These are phyloP conservation scores for Sander lucioperca DNA, from an alignment of 2,113 vertebrate species.

Conservation along the genomic window DNA sequence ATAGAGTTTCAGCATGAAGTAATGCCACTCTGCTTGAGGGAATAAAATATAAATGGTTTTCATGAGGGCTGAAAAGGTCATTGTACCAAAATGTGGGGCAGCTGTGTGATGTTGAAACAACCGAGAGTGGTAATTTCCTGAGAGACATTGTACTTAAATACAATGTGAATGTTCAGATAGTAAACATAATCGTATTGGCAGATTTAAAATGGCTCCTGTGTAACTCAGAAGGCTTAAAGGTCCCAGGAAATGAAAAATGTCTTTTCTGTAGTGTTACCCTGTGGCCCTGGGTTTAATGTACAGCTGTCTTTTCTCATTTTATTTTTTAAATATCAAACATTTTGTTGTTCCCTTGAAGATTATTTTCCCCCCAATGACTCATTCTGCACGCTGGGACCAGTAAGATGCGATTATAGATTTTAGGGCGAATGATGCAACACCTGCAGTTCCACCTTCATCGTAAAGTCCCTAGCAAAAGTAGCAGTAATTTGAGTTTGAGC, in stretches of 20 bases:
- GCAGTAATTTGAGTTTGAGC: neutral
- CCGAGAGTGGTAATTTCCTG: constrained; percentile 67
- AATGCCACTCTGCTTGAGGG: constrained; percentile 66
- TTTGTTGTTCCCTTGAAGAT: neutral
- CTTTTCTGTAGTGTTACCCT: constrained; percentile 10
- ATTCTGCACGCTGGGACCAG: neutral
- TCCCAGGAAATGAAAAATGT: constrained; percentile 54
- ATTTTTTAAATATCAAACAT: neutral
- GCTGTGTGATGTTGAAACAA: constrained; percentile 60
- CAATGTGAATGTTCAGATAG: constrained; percentile 49
- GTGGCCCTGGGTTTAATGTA: constrained; percentile 19
- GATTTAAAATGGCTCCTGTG: constrained; percentile 57
- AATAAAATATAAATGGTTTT: constrained; percentile 73
- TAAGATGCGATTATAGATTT: neutral
- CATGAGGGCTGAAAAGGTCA: constrained; percentile 77
- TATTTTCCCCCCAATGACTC: neutral
- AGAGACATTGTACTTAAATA: constrained; percentile 50
- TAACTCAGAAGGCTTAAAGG: constrained; percentile 57
- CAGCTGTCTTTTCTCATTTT: constrained; percentile 3
- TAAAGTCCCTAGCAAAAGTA: neutral
- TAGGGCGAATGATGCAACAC: neutral
- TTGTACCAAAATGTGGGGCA: constrained; percentile 59
- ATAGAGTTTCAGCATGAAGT: constrained; percentile 70
- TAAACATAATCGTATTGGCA: constrained; percentile 59
- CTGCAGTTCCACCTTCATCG: neutral